Conservation (phyloP, 2,888 invertebrate species). For the Oegoconia quadripuncta region DNA sequence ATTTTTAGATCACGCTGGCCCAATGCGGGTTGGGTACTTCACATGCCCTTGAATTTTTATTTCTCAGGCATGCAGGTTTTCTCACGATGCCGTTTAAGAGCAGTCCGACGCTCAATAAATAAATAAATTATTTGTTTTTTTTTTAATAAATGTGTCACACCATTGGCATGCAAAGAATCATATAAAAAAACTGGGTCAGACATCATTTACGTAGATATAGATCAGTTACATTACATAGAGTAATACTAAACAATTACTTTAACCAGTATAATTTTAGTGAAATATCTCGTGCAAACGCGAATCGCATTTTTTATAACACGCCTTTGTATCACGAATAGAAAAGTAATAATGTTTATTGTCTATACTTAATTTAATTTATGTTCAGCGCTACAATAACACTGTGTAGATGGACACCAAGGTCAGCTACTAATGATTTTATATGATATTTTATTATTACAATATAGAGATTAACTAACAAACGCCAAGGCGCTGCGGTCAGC, state of each 20-base stretch:
- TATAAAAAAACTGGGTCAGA: too few species aligned
- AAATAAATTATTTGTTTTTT: too few species aligned
- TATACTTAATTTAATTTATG: slow-evolving; percentile 7
- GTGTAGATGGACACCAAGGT: slow-evolving; percentile 8
- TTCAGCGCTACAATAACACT: not conserved
- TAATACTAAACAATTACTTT: slow-evolving; percentile 1
- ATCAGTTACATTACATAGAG: too few species aligned
- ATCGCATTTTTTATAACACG: not conserved
- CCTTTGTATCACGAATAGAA: not conserved
- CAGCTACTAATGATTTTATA: not conserved
- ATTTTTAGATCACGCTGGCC: too few species aligned
- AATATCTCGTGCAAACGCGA: not conserved
- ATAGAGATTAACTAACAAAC: slow-evolving; percentile 7
- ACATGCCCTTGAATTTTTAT: too few species aligned
- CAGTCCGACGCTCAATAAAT: too few species aligned
- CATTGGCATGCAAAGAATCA: too few species aligned
- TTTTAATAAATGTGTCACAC: too few species aligned
- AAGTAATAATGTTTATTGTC: not conserved
- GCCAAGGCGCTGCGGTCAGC: slow-evolving; percentile 3
- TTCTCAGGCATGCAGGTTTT: too few species aligned
- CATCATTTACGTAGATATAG: too few species aligned
- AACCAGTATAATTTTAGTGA: not conserved
- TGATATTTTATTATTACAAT: slow-evolving; percentile 4
- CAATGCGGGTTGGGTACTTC: too few species aligned
- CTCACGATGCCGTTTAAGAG: too few species aligned